phyloP scores from a whole-genome alignment of 2,113 vertebrate species.

The Dryoscopus gambensis region DNA sequence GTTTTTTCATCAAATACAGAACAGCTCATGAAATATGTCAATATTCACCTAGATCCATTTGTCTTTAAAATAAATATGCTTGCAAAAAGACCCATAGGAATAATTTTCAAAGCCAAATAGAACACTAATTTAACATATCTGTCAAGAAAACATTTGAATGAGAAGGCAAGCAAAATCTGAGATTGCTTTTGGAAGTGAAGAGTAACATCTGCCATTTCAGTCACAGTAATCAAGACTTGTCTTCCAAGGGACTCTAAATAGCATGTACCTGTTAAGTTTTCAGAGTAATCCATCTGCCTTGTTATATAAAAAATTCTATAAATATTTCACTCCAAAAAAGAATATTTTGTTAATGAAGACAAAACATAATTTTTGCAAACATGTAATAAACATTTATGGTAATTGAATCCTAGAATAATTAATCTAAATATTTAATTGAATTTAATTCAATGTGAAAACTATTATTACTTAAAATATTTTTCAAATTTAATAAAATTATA shows the following conservation, averaged over 20 bases:
- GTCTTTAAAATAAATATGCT: background rate
- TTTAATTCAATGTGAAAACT: background rate
- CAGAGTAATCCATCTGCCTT: background rate
- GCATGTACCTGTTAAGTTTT: background rate
- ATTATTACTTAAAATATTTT: background rate
- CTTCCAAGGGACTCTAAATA: background rate
- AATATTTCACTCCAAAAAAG: background rate
- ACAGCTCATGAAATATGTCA: background rate
- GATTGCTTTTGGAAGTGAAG: background rate
- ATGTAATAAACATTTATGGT: background rate
- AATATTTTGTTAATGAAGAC: background rate
- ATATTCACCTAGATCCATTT: background rate
- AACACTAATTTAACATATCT: background rate
- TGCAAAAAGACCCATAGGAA: background rate
- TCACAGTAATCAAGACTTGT: background rate
- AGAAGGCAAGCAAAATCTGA: background rate
- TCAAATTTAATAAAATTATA: background rate
- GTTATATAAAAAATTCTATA: background rate
- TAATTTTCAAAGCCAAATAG: background rate
- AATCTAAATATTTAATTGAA: background rate
- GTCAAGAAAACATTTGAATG: background rate
- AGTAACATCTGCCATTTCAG: slow-evolving; percentile 3
- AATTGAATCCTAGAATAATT: background rate
- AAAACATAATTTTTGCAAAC: background rate
- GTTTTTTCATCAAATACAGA: background rate